Evolutionary conservation across 1,140 invertebrate genomes (phyloP), one percentile per base, ranked within the genome.

Genomic region (Papilio aristodemus): DNA sequence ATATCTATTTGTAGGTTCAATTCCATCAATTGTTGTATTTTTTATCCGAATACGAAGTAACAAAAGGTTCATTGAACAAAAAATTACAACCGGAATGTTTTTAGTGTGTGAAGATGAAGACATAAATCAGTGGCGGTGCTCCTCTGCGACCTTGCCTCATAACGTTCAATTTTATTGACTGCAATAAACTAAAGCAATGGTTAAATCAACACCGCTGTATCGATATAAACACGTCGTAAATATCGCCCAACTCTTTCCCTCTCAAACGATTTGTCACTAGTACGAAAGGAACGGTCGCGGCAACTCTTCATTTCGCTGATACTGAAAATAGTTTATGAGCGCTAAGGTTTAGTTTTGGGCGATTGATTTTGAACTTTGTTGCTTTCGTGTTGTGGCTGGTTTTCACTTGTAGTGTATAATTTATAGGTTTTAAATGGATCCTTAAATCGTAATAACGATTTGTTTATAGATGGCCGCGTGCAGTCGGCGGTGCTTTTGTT

Each of bases 391-490:
- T 83, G 70, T 69, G 73, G 75, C 72, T 71, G 19, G 13, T 67
- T 77, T 74, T 85, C 9, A 54, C n/a, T 38, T 77, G 69, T 50
- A 32, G 22, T 59, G 59, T 43, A 43, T 72, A 72, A 80, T 91
- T 92, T 91, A 91, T 92, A 84, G 84, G 79, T 86, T 92, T 92
- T 91, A 90, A 91, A 92, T 91, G 83, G 87, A 82, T 89, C 85
- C 86, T 91, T 92, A 92, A 92, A 92, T 91, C 74, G 89, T 90
- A 91, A 91, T 91, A 92, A 92, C 86, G 85, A 92, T 92, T 90
- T 92, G 89, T 91, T 91, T 91, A 90, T 84, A 86, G 80, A 80
- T 76, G 70, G 67, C 78, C 68, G 71, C 74, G 70, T 81, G 73
- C 72, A 70, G 75, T 78, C 79, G 80, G 78, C 75, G 69, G 72